Base-by-base conservation (phyloP, 2,888 invertebrate species). In the Amorpha juglandis region DNA sequence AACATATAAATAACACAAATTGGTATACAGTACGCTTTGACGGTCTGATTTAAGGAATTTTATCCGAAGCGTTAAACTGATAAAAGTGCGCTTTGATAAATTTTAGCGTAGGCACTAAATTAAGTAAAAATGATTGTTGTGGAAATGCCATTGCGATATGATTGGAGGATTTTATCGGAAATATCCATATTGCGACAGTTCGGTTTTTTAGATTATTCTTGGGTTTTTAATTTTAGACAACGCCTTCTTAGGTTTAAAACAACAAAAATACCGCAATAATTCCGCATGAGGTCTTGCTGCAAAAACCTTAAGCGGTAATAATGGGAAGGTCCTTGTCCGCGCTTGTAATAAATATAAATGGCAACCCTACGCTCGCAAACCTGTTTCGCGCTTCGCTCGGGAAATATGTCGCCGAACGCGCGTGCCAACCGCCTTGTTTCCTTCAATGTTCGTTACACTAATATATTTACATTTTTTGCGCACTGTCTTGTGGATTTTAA, bases 371-470 rank as follows among this genome's bases (percentile, higher is more conserved):
- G 63, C 33, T 76, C 71, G 77, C 75, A 89, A 92, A 92, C 91
- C 90, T 80, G 92, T 92, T 91, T 78, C 74, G 82, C 86, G 85
- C 86, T 86, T 88, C 85, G 85, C 81, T 78, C 81, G 85, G 86
- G 85, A 89, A 88, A 90, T 90, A 87, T 90, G 91, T 88, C 88
- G 89, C 84, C 81, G 82, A 81, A 82, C 86, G 87, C 87, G 88
- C 87, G 88, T 89, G 88, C 87, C 81, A 74, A 81, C 83, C 79
- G 78, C 80, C 86, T 83, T 79, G 83, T 83, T 84, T 78, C 82
- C 81, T 81, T 82, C 82, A 80, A 80, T 83, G 81, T 78, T 83
- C 82, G 79, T 86, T 85, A 84, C 81, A 82, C 74, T 82, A 74
- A 80, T 70, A 70, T 84, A 82, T 84, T 83, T 81, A 78, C 78